phyloP scores from a whole-genome alignment of 2,797 vertebrate genomes.

The Euthynnus affinis region DNA sequence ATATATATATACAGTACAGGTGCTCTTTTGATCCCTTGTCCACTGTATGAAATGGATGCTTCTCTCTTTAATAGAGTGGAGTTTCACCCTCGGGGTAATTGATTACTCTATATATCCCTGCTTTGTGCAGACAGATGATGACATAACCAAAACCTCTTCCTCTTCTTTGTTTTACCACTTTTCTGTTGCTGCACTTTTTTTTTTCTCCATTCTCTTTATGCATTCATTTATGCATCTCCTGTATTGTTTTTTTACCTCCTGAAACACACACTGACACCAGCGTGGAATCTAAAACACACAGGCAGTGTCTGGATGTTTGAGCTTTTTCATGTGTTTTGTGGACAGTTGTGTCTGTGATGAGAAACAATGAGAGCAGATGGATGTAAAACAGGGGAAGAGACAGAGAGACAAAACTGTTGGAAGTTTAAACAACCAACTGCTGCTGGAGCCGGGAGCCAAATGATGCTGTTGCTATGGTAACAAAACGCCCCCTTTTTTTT shows the following conservation, averaged over 20 bases:
- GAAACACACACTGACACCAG: not conserved
- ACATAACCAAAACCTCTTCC: slow-evolving; percentile 10
- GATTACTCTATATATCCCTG: slow-evolving; percentile 18
- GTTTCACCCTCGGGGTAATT: slow-evolving; percentile 25
- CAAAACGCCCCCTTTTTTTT: slow-evolving; percentile 26
- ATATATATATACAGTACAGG: not conserved
- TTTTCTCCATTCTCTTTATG: slow-evolving; percentile 4
- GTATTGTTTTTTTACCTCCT: not conserved
- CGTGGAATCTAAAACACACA: not conserved
- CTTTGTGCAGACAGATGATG: slow-evolving; percentile 33
- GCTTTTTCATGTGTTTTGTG: not conserved
- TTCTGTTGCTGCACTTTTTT: not conserved
- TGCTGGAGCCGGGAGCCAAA: slow-evolving; percentile 32
- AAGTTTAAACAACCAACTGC: slow-evolving; percentile 33
- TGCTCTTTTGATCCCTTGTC: slow-evolving; percentile 11
- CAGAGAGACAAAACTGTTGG: slow-evolving; percentile 38
- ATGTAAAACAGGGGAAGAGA: slow-evolving; percentile 24
- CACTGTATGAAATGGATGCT: slow-evolving; percentile 15
- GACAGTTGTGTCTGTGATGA: slow-evolving; percentile 13
- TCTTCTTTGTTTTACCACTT: too few species aligned
- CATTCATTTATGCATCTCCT: not conserved
- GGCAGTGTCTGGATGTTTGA: not conserved
- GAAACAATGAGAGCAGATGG: slow-evolving; percentile 38
- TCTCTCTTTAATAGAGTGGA: slow-evolving; percentile 15
- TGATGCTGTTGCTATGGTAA: slow-evolving; percentile 35